Conservation (phyloP, 35 echinoderm and acorn worm genomes). For the Anneissia japonica region DNA sequence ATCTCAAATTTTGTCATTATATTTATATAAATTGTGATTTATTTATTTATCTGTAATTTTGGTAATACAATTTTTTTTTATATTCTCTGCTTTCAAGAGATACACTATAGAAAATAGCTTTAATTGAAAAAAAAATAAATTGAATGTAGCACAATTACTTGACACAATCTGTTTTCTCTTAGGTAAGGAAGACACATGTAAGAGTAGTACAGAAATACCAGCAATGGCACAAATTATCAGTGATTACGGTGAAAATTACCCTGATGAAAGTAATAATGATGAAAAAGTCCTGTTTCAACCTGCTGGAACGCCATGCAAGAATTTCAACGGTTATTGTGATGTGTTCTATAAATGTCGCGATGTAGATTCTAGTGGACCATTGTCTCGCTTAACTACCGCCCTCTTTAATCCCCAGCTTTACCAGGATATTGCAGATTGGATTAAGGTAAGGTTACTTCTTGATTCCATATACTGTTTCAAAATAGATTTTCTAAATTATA, state of each 20-base stretch:
- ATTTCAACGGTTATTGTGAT: constrained; percentile 87
- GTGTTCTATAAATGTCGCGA: constrained; percentile 87
- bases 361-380: constrained; percentile 82
- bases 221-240: constrained; percentile 30
- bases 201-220: constrained; percentile 38
- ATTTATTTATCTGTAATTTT: background rate
- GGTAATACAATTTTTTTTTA: too few species aligned
- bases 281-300: constrained; percentile 51
- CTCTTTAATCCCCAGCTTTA: constrained; percentile 89
- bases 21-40: background rate
- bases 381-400: constrained; percentile 74
- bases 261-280: background rate
- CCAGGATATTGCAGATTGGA: constrained; percentile 76
- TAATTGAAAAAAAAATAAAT: background rate
- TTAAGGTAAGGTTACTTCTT: constrained; percentile 47
- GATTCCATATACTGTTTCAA: too few species aligned
- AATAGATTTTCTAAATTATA: too few species aligned
- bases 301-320: constrained; percentile 79
- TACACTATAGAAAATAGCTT: background rate
- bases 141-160: background rate
- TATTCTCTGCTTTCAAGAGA: too few species aligned
- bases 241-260: constrained; percentile 37
- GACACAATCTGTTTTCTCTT: background rate
- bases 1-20: background rate
- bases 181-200: constrained; percentile 25